phyloP scores from a whole-genome alignment of 2,797 vertebrate species.

The Rhincodon typus region DNA sequence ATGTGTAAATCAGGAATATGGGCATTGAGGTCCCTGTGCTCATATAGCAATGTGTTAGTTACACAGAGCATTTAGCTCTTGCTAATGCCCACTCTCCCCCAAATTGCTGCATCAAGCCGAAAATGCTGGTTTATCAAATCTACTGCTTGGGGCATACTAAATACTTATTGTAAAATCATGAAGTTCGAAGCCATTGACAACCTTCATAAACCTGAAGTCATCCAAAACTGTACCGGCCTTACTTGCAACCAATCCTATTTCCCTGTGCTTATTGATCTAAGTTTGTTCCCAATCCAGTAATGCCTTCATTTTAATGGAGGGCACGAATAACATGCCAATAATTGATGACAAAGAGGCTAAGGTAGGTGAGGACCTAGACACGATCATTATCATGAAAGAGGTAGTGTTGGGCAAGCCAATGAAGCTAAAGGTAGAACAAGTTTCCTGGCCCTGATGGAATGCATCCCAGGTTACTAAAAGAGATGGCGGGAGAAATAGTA shows the following conservation, averaged over 20 bases:
- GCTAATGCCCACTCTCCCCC: not conserved
- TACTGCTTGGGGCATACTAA: not conserved
- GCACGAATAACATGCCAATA: too few species aligned
- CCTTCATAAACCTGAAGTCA: not conserved
- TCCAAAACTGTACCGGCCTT: not conserved
- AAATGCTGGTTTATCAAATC: not conserved
- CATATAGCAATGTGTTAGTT: not conserved
- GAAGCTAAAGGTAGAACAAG: too few species aligned
- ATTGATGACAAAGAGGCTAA: too few species aligned
- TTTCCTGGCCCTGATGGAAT: too few species aligned
- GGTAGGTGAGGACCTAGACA: too few species aligned
- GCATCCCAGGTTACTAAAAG: too few species aligned
- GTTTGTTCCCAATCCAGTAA: not conserved
- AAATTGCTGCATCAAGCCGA: not conserved
- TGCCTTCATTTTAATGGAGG: not conserved
- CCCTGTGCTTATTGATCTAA: not conserved
- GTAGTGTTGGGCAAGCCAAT: too few species aligned
- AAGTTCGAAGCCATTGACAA: not conserved
- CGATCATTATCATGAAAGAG: too few species aligned
- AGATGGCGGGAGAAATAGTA: too few species aligned
- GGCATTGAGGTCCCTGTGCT: not conserved
- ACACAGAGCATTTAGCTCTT: not conserved
- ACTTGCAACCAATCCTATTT: not conserved
- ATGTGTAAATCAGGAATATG: not conserved
- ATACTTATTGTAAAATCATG: not conserved